A percentile compares a stretch with the other conserved stretches of the same genome.
Evolutionary conservation across 2,797 vertebrate genomes (phyloP).

Genomic region (Coilia nasus): DNA sequence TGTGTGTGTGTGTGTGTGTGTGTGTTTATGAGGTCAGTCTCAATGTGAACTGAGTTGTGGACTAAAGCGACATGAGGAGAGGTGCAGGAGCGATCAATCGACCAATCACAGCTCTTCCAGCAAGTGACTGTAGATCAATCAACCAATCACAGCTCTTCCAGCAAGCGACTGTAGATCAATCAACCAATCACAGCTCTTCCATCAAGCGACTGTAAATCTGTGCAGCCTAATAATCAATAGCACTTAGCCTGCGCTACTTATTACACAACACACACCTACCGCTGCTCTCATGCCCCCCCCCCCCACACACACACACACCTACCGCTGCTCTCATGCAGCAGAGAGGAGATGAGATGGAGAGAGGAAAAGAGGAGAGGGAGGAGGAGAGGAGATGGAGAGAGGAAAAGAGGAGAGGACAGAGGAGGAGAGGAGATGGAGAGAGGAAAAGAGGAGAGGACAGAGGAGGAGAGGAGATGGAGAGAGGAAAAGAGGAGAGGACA

Average conservation of each 20-base stretch:
- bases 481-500: background rate
- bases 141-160: conserved; percentile 51
- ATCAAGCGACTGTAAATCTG: conserved; percentile 52
- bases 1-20: background rate
- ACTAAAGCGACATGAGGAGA: conserved; percentile 39
- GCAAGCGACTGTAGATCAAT: conserved; percentile 57
- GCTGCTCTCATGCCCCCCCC: background rate
- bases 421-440: background rate
- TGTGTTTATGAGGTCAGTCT: background rate
- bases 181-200: conserved; percentile 52
- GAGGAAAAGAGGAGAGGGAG: background rate
- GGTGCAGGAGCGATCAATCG: conserved; percentile 54
- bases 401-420: background rate
- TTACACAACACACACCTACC: conserved; percentile 29
- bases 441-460: background rate
- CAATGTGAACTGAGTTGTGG: conserved; percentile 29
- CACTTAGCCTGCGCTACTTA: conserved; percentile 50
- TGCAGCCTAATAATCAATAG: conserved; percentile 50
- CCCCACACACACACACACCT: background rate
- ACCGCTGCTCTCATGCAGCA: too few species aligned
- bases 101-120: conserved; percentile 51
- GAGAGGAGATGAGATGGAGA: too few species aligned
- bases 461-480: background rate
- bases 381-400: background rate
- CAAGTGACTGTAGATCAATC: conserved; percentile 58